Conservation (phyloP, 2,797 vertebrate species). For the Chrysocyon brachyurus region DNA sequence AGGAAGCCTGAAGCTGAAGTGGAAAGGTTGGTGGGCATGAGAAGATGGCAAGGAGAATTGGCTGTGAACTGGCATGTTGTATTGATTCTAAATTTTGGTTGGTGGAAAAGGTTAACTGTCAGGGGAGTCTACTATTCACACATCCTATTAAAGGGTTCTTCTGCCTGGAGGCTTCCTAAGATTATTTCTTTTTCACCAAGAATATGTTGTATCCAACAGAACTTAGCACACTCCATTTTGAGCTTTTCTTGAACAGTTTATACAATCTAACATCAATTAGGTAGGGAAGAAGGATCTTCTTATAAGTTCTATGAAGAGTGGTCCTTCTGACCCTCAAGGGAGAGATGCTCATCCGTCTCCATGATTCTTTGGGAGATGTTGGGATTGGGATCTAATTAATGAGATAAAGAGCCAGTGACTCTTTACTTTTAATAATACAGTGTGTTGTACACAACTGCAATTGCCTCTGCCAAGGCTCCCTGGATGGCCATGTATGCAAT, state of each 20-base stretch:
- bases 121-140: background rate
- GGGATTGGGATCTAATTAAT: background rate
- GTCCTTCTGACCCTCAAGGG: background rate
- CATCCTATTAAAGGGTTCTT: background rate
- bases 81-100: background rate
- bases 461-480: background rate
- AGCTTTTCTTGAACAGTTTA: slow-evolving; percentile 36
- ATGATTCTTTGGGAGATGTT: background rate
- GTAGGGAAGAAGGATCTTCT: background rate
- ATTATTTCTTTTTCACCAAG: slow-evolving; percentile 27
- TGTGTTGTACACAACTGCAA: background rate
- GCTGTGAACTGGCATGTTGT: background rate
- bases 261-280: background rate
- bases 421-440: background rate
- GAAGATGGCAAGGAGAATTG: background rate
- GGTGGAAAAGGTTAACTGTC: background rate
- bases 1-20: background rate
- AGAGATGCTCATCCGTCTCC: background rate
- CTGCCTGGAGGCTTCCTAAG: background rate
- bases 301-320: background rate
- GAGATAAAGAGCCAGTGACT: background rate
- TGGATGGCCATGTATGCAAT: background rate
- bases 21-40: background rate
- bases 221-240: background rate
- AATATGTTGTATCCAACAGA: background rate